phyloP scores from a whole-genome alignment of 2,113 vertebrate species.

The Psettodes erumei region DNA sequence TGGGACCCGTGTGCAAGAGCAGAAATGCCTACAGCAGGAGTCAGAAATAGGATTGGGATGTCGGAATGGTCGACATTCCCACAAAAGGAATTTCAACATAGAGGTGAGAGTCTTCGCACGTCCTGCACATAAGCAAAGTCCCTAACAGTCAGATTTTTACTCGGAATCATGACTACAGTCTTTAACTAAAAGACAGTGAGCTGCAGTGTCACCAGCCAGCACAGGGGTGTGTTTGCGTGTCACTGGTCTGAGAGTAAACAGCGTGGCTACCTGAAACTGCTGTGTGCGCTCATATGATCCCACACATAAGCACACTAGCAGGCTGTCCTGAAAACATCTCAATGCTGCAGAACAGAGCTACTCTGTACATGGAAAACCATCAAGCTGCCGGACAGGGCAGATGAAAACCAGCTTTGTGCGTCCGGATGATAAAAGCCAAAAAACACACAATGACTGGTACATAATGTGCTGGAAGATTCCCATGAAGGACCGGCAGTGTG shows the following conservation, averaged over 20 bases:
- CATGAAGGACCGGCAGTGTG: slow-evolving; percentile 44
- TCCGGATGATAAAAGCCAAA: slow-evolving; percentile 45
- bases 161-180: slow-evolving; percentile 49
- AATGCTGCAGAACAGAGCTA: slow-evolving; percentile 49
- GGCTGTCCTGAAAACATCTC: slow-evolving; percentile 46
- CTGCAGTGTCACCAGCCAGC: slow-evolving; percentile 54
- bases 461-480: slow-evolving; percentile 27
- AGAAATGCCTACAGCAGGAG: slow-evolving; percentile 49
- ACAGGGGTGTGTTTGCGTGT: slow-evolving; percentile 69
- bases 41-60: slow-evolving; percentile 51
- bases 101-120: slow-evolving; percentile 80
- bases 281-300: slow-evolving; percentile 60
- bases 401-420: slow-evolving; percentile 60
- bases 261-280: slow-evolving; percentile 64
- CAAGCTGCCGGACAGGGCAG: slow-evolving; percentile 22
- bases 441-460: slow-evolving; percentile 48
- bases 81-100: slow-evolving; percentile 79
- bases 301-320: slow-evolving; percentile 32
- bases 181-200: slow-evolving; percentile 55
- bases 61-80: slow-evolving; percentile 63
- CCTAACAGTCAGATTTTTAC: slow-evolving; percentile 47
- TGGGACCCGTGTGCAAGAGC: background rate
- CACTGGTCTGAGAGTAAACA: slow-evolving; percentile 78
- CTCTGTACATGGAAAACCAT: slow-evolving; percentile 34
- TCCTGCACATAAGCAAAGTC: slow-evolving; percentile 68